Conservation (phyloP, 2,888 invertebrate genomes). For the Dasysyrphus tricinctus region DNA sequence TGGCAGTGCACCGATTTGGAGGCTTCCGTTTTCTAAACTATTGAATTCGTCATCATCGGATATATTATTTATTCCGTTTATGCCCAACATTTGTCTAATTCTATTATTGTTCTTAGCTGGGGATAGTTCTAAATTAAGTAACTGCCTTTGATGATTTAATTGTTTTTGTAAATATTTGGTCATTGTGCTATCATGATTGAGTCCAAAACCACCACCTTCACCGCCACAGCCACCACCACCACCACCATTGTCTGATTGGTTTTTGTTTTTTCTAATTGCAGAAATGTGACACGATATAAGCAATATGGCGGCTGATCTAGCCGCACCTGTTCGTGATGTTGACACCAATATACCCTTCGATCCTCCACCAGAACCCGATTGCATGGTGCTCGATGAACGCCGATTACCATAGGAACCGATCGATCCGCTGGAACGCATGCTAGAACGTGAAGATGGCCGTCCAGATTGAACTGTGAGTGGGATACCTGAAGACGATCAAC, state of each 20-base stretch:
- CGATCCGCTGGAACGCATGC: conserved; percentile 86
- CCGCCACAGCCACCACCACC: conserved; percentile 76
- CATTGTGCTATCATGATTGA: conserved; percentile 83
- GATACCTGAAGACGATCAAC: conserved; percentile 84
- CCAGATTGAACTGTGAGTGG: conserved; percentile 87
- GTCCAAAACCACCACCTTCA: conserved; percentile 78
- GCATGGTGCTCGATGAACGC: conserved; percentile 84
- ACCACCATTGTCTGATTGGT: conserved; percentile 84
- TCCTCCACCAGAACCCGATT: conserved; percentile 84
- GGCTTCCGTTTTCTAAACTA: conserved; percentile 82
- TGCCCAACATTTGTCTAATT: conserved; percentile 83
- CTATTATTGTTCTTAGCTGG: conserved; percentile 83
- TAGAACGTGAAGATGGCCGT: conserved; percentile 86
- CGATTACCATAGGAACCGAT: conserved; percentile 84
- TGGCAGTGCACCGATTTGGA: conserved; percentile 83
- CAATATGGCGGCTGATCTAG: conserved; percentile 96
- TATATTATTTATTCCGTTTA: conserved; percentile 82
- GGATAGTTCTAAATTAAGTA: conserved; percentile 83
- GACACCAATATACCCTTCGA: conserved; percentile 89
- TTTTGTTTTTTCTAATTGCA: conserved; percentile 84
- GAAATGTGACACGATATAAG: conserved; percentile 94
- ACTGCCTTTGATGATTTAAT: conserved; percentile 83
- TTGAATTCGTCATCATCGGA: conserved; percentile 80
- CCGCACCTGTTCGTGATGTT: conserved; percentile 96
- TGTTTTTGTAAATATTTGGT: conserved; percentile 83